A percentile compares a stretch with the other conserved stretches of the same genome.
These are phyloP conservation scores for Clarias platycephalus DNA, from an alignment of 2,797 vertebrate genomes.

Conservation along the genomic window DNA sequence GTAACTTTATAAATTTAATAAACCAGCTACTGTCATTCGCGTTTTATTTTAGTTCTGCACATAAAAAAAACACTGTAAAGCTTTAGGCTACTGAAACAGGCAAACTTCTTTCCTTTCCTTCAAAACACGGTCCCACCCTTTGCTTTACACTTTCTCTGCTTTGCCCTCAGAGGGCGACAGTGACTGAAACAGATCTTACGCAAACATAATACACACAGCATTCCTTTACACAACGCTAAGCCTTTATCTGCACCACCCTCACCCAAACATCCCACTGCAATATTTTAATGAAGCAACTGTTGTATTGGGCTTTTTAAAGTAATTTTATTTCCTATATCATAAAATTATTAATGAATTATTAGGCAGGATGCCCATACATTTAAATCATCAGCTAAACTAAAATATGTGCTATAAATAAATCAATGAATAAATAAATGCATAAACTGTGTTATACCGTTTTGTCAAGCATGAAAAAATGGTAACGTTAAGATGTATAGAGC, in stretches of 20 bases:
- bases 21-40: not conserved
- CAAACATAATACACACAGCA: slow-evolving; percentile 32
- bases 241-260: slow-evolving; percentile 30
- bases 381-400: slow-evolving; percentile 10
- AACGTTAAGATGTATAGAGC: not conserved
- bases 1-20: not conserved
- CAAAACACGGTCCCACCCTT: slow-evolving; percentile 45
- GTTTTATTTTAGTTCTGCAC: not conserved
- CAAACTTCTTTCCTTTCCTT: slow-evolving; percentile 36
- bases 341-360: slow-evolving; percentile 35
- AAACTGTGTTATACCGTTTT: slow-evolving; percentile 18
- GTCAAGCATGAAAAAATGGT: not conserved
- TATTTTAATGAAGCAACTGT: not conserved
- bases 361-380: slow-evolving; percentile 16
- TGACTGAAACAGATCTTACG: slow-evolving; percentile 37
- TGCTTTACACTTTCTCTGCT: slow-evolving; percentile 36
- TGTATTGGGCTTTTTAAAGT: not conserved
- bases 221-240: slow-evolving; percentile 31
- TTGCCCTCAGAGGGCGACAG: slow-evolving; percentile 53
- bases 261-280: slow-evolving; percentile 16
- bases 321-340: slow-evolving; percentile 6
- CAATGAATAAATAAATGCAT: slow-evolving; percentile 57
- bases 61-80: slow-evolving; percentile 5
- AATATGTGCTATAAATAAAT: slow-evolving; percentile 57
- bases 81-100: slow-evolving; percentile 22